Evolutionary conservation across 2,888 invertebrate genomes (phyloP).

Genomic region (Amiota minor): DNA sequence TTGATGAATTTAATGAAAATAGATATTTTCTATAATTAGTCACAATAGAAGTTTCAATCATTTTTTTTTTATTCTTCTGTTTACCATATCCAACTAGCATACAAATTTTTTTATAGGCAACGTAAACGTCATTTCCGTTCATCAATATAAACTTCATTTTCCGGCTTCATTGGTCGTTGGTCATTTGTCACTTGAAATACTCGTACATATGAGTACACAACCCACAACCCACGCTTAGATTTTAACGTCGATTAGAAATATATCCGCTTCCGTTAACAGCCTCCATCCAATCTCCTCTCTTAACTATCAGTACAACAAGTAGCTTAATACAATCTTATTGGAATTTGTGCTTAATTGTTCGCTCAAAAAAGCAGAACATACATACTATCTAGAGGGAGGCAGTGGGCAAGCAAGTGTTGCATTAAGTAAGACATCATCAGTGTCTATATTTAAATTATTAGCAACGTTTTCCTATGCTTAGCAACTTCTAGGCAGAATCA

Average conservation of each 20-base stretch:
- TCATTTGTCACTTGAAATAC: too few species aligned
- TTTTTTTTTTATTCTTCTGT: too few species aligned
- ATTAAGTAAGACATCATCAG: constrained; percentile 16
- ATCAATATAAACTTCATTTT: background rate
- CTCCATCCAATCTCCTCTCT: background rate
- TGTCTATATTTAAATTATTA: constrained; percentile 27
- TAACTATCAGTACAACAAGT: too few species aligned
- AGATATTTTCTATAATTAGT: too few species aligned
- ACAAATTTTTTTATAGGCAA: too few species aligned
- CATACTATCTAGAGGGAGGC: background rate
- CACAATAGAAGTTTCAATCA: too few species aligned
- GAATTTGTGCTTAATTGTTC: constrained; percentile 21
- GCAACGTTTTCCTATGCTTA: background rate
- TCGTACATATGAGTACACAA: background rate
- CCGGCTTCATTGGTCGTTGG: background rate
- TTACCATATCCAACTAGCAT: too few species aligned
- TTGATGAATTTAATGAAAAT: too few species aligned
- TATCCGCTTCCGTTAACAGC: constrained; percentile 60
- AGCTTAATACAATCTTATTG: background rate
- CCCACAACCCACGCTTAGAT: constrained; percentile 53
- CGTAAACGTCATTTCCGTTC: background rate
- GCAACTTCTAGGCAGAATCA: background rate
- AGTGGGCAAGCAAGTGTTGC: background rate
- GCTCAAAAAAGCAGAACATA: background rate
- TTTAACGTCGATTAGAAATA: constrained; percentile 56